Evolutionary conservation across 1,140 invertebrate species (phyloP).

Genomic region (Plutomurus gul): DNA sequence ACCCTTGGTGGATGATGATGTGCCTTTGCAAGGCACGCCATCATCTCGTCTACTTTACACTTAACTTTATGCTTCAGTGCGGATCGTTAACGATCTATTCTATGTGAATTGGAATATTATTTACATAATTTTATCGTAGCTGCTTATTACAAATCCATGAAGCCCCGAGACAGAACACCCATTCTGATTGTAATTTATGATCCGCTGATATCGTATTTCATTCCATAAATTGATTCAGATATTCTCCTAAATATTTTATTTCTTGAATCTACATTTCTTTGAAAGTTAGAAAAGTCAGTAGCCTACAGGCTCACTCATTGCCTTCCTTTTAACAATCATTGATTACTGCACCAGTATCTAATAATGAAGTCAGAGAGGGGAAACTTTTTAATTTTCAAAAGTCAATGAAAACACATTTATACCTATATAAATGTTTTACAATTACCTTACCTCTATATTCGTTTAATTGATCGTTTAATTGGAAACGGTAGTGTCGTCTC

Average conservation of each 20-base stretch:
- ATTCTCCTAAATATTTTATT: background rate
- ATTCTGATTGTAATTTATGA: slow-evolving; percentile 12
- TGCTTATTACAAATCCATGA: background rate
- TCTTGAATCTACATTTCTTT: background rate
- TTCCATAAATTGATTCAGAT: background rate
- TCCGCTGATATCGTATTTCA: slow-evolving; percentile 13
- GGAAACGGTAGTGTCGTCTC: background rate
- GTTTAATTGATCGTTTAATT: background rate
- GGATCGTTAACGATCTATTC: background rate
- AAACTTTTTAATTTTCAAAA: too few relatives aligned
- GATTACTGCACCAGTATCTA: too few relatives aligned
- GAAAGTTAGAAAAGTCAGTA: background rate
- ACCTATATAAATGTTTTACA: too few relatives aligned
- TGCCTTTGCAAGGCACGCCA: background rate
- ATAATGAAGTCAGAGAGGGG: too few relatives aligned
- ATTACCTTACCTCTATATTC: too few relatives aligned
- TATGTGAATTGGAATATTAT: background rate
- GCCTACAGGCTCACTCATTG: too few relatives aligned
- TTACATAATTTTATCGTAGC: background rate
- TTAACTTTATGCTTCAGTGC: background rate
- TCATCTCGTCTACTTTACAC: background rate
- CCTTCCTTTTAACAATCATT: too few relatives aligned
- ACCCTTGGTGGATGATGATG: background rate
- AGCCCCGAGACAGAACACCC: background rate
- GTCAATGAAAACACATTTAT: too few relatives aligned